Evolutionary conservation across 1,140 invertebrate genomes (phyloP).

Genomic region (Drosophila fuyamai): DNA sequence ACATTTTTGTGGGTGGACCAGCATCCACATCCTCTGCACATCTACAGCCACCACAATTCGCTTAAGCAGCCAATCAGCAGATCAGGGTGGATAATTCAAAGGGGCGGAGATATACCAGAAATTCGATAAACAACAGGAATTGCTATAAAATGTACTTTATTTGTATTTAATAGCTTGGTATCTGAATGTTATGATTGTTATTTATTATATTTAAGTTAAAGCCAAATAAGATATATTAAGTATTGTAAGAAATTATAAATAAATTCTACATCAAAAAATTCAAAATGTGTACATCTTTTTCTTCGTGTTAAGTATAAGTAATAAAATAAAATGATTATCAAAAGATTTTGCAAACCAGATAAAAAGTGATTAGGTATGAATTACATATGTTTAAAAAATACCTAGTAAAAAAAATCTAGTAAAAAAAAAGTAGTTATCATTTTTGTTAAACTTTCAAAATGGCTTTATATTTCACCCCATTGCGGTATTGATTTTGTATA

Average conservation of each 20-base stretch:
- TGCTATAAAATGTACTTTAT: not conserved
- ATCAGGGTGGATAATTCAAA: slow-evolving; percentile 17
- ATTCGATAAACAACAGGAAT: not conserved
- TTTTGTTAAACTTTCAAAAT: not conserved
- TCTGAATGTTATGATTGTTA: no score
- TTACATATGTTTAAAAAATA: not conserved
- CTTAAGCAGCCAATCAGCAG: slow-evolving; percentile 60
- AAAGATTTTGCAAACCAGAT: no score
- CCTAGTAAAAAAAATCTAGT: not conserved
- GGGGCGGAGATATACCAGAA: not conserved
- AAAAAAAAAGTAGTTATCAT: not conserved
- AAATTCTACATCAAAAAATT: no score
- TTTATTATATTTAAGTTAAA: no score
- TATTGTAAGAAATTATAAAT: no score
- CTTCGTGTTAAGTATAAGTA: no score
- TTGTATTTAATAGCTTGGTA: not conserved
- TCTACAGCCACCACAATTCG: slow-evolving; percentile 41
- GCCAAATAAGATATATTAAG: no score
- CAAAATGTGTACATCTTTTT: no score
- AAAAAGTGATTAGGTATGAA: no score
- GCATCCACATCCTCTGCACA: not conserved
- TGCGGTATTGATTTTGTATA: slow-evolving; percentile 1
- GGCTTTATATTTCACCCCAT: not conserved
- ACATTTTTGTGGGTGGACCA: slow-evolving; percentile 60
- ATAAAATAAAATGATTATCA: no score